phyloP scores from a whole-genome alignment of 1,140 invertebrate species.

The Nasonia longicornis region DNA sequence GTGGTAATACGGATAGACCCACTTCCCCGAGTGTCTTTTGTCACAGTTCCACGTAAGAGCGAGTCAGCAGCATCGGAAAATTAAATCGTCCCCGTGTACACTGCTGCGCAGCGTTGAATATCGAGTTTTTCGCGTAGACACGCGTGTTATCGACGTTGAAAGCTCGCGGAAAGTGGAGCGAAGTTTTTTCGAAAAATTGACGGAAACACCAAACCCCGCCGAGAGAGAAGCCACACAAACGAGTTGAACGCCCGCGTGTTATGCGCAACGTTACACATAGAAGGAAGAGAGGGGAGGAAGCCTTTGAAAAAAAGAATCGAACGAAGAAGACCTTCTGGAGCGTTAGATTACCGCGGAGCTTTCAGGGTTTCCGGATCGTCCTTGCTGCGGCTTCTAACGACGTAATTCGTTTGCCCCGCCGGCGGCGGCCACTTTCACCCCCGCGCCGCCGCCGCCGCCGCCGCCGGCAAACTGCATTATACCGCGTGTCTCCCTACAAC shows the following conservation, averaged over 20 bases:
- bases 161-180: not conserved
- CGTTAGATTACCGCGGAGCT: slow-evolving; percentile 32
- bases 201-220: not conserved
- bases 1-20: not conserved
- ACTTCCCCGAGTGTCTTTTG: slow-evolving; percentile 7
- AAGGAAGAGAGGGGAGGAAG: not conserved
- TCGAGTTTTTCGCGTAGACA: not conserved
- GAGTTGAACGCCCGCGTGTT: not conserved
- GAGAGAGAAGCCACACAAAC: slow-evolving; percentile 15
- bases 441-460: not conserved
- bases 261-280: too few relatives aligned
- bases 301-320: slow-evolving; percentile 16
- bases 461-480: slow-evolving; percentile 25
- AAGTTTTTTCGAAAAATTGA: not conserved
- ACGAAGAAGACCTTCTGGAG: slow-evolving; percentile 24
- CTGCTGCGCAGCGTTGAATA: not conserved
- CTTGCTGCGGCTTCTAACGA: slow-evolving; percentile 61
- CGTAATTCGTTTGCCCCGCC: slow-evolving; percentile 56
- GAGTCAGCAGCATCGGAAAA: slow-evolving; percentile 18
- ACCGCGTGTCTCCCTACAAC: not conserved
- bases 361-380: slow-evolving; percentile 46
- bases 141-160: not conserved
- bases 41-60: not conserved
- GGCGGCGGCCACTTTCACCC: not conserved
- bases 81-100: not conserved